phyloP scores from a whole-genome alignment of 2,797 vertebrate species.

The Streptopelia turtur region DNA sequence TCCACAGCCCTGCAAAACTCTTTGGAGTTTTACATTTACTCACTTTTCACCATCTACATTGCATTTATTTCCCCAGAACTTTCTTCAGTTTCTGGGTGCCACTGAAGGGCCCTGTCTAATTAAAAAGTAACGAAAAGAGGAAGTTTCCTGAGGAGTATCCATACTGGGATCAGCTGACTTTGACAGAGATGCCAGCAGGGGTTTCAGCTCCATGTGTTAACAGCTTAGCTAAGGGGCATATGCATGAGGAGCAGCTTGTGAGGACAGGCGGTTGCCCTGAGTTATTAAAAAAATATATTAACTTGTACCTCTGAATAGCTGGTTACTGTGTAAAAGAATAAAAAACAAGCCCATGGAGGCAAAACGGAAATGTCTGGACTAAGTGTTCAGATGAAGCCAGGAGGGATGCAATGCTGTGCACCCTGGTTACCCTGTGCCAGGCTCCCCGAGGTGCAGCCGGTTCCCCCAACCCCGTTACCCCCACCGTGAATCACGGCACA shows the following conservation, averaged over 20 bases:
- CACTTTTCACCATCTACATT: neutral
- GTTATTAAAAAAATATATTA: constrained; percentile 44
- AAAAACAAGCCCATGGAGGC: neutral
- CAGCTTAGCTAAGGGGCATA: neutral
- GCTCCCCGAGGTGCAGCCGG: rapidly evolving
- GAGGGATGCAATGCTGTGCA: neutral
- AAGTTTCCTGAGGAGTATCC: neutral
- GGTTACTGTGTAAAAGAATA: constrained; percentile 40
- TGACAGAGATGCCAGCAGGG: neutral
- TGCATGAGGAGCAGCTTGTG: neutral
- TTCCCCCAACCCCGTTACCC: rapidly evolving
- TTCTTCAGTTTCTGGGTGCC: neutral
- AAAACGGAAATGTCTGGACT: neutral
- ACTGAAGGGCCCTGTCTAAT: neutral
- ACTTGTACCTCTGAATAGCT: neutral
- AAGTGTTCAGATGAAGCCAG: neutral
- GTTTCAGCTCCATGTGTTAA: neutral
- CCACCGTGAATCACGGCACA: rapidly evolving
- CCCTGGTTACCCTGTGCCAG: rapidly evolving
- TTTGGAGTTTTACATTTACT: neutral
- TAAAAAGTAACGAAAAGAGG: neutral
- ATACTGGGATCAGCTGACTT: neutral
- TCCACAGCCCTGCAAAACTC: rapidly evolving
- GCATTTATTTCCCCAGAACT: neutral
- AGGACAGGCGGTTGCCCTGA: neutral